These are phyloP conservation scores for Rhinolophus sinicus DNA, from an alignment of 2,113 vertebrate genomes.

Conservation along the genomic window DNA sequence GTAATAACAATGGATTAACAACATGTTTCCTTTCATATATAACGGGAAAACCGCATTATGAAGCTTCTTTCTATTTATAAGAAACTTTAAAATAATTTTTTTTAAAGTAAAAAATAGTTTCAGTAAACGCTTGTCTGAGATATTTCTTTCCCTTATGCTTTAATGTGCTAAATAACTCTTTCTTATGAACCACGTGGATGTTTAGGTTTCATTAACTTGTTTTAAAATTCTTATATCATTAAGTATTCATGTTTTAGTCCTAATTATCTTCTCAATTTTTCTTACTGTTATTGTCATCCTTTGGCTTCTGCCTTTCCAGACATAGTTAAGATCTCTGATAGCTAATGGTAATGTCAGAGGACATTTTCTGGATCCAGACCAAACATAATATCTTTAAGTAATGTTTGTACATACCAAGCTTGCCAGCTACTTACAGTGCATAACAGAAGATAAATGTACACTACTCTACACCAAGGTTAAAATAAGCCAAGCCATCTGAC, in stretches of 20 bases:
- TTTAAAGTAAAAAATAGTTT: not conserved
- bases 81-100: not conserved
- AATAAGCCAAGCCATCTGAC: not conserved
- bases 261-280: not conserved
- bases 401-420: not conserved
- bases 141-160: not conserved
- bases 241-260: not conserved
- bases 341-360: not conserved
- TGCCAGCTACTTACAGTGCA: not conserved
- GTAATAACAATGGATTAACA: not conserved
- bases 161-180: not conserved
- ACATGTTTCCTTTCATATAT: not conserved
- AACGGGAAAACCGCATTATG: not conserved
- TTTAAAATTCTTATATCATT: not conserved
- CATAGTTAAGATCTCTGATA: not conserved
- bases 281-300: not conserved
- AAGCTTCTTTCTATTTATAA: not conserved
- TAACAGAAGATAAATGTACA: constrained; percentile 46
- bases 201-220: not conserved
- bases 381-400: constrained; percentile 19
- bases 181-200: not conserved
- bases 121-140: not conserved
- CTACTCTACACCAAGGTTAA: not conserved
- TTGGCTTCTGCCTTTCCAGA: not conserved
- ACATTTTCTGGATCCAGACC: constrained; percentile 1